Percentiles rank a stretch among this genome's conserved stretches.
Conservation (phyloP, 2,113 vertebrate genomes). For the Vicugna pacos region DNA sequence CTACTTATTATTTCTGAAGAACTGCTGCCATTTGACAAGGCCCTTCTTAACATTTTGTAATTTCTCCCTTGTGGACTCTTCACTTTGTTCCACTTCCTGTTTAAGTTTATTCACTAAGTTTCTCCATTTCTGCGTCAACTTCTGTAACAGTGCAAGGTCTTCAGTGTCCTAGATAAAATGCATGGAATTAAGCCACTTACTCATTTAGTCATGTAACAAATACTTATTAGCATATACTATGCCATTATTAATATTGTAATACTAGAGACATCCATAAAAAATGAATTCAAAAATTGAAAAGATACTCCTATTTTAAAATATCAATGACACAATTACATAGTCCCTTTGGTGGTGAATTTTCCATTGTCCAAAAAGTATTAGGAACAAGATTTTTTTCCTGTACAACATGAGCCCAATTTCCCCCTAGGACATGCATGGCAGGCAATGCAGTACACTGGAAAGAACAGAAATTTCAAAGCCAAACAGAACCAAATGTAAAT, state of each 20-base stretch:
- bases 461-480: neutral
- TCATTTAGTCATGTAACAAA: constrained; percentile 5
- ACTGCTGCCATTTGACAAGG: constrained; percentile 84
- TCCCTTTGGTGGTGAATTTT: constrained; percentile 23
- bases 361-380: neutral
- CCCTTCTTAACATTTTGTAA: constrained; percentile 79
- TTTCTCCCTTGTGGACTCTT: constrained; percentile 83
- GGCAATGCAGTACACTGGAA: neutral
- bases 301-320: constrained; percentile 32
- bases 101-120: constrained; percentile 79
- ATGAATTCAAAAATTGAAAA: constrained; percentile 27
- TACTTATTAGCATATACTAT: neutral
- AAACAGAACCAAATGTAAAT: neutral
- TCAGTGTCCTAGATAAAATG: constrained; percentile 86
- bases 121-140: constrained; percentile 86
- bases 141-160: constrained; percentile 87
- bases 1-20: constrained; percentile 84
- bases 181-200: neutral
- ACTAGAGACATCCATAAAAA: constrained; percentile 5
- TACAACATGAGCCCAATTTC: constrained; percentile 18
- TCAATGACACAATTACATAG: neutral
- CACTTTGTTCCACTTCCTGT: constrained; percentile 81
- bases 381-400: constrained; percentile 17
- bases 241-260: neutral
- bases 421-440: neutral